These are phyloP conservation scores for Limnothrissa miodon DNA, from an alignment of 2,113 vertebrate genomes.

Conservation along the genomic window DNA sequence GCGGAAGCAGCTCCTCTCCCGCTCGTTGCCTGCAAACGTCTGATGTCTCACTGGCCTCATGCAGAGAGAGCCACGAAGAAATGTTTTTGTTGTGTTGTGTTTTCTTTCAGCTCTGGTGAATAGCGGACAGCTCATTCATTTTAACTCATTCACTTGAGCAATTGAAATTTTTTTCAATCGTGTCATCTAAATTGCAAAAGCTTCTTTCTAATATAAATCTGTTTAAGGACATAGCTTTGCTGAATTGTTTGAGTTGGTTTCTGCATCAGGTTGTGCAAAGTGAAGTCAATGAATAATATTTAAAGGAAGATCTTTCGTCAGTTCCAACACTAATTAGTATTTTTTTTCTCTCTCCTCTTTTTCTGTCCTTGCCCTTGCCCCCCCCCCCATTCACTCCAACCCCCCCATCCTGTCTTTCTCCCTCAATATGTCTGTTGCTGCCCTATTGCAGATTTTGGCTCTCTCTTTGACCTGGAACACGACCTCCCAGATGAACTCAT, in stretches of 20 bases:
- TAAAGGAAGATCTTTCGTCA: neutral
- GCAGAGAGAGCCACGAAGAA: neutral
- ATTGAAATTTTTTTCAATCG: neutral
- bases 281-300: neutral
- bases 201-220: neutral
- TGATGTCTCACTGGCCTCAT: neutral
- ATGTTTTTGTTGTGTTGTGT: neutral
- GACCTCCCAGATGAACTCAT: slow-evolving; percentile 98
- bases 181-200: neutral
- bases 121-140: neutral
- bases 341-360: neutral
- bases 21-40: slow-evolving; percentile 11
- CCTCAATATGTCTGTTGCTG: neutral
- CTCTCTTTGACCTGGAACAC: slow-evolving; percentile 94
- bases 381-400: neutral
- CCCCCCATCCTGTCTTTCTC: neutral
- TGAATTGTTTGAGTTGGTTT: neutral
- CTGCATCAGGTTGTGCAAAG: neutral
- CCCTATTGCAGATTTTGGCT: slow-evolving; percentile 83
- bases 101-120: neutral
- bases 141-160: neutral
- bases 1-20: slow-evolving; percentile 3
- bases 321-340: neutral
- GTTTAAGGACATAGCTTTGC: neutral
- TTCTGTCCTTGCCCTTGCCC: neutral